phyloP scores from a whole-genome alignment of 2,888 invertebrate genomes.

The Synergus japonicus region DNA sequence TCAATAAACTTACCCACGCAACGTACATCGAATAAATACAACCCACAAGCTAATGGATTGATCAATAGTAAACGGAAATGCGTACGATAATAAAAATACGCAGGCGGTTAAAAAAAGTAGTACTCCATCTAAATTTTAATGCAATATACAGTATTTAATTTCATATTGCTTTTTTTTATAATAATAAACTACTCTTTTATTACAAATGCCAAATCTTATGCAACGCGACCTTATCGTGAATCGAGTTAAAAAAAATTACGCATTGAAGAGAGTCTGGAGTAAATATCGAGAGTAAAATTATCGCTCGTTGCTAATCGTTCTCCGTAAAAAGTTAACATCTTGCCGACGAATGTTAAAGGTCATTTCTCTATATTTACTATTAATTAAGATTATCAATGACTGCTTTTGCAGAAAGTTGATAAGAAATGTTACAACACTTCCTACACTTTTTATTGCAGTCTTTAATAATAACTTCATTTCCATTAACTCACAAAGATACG shows the following conservation, averaged over 20 bases:
- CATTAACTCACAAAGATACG: not conserved
- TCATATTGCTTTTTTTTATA: not conserved
- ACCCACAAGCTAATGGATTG: constrained; percentile 25
- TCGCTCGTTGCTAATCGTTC: not conserved
- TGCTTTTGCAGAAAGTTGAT: constrained; percentile 7
- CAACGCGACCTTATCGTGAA: not conserved
- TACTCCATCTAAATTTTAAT: not conserved
- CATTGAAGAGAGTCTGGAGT: not conserved
- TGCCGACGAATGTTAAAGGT: constrained; percentile 12
- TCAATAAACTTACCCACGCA: constrained; percentile 40
- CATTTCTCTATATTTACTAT: constrained; percentile 25
- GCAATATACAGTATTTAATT: not conserved
- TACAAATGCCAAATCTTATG: not conserved
- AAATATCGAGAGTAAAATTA: constrained; percentile 23
- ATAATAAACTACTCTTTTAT: not conserved
- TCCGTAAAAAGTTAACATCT: not conserved
- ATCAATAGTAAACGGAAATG: constrained; percentile 36
- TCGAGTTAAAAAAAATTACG: not conserved
- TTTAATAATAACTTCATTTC: too few relatives aligned
- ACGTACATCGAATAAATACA: constrained; percentile 14
- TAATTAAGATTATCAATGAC: constrained; percentile 17
- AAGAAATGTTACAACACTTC: constrained; percentile 13
- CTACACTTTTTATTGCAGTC: not conserved
- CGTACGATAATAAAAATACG: not conserved
- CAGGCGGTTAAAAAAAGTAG: not conserved